Evolutionary conservation across 2,888 invertebrate species (phyloP).

Genomic region (Aplocera efformata): DNA sequence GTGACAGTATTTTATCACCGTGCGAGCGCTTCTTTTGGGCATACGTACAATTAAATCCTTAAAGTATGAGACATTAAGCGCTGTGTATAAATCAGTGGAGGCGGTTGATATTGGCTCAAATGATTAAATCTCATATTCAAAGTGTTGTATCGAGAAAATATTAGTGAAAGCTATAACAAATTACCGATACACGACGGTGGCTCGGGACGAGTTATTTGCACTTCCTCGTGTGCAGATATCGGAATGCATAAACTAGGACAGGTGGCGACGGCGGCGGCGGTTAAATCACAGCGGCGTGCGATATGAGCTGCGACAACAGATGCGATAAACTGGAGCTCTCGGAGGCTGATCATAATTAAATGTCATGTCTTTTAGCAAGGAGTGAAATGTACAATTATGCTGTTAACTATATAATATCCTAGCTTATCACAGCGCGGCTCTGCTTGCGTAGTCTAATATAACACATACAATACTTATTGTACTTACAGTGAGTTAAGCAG

Average conservation of each 20-base stretch:
- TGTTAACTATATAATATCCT: too few relatives aligned
- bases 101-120: constrained; percentile 19
- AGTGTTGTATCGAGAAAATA: constrained; percentile 21
- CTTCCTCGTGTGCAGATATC: constrained; percentile 58
- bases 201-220: constrained; percentile 35
- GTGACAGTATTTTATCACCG: constrained; percentile 16
- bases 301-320: constrained; percentile 60
- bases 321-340: constrained; percentile 38
- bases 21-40: constrained; percentile 7
- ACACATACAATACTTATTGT: too few relatives aligned
- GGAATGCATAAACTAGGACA: constrained; percentile 59
- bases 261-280: constrained; percentile 41
- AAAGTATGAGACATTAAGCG: constrained; percentile 10
- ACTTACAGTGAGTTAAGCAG: too few relatives aligned
- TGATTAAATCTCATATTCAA: constrained; percentile 17
- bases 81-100: constrained; percentile 23
- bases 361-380: too few relatives aligned
- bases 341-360: neutral
- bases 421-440: too few relatives aligned
- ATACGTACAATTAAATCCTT: neutral
- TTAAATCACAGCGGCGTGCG: constrained; percentile 58
- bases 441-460: too few relatives aligned
- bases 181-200: constrained; percentile 26
- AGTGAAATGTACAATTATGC: too few relatives aligned
- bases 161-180: constrained; percentile 23